phyloP scores from a whole-genome alignment of 2,888 invertebrate species.

The Drosophila multiciliata region DNA sequence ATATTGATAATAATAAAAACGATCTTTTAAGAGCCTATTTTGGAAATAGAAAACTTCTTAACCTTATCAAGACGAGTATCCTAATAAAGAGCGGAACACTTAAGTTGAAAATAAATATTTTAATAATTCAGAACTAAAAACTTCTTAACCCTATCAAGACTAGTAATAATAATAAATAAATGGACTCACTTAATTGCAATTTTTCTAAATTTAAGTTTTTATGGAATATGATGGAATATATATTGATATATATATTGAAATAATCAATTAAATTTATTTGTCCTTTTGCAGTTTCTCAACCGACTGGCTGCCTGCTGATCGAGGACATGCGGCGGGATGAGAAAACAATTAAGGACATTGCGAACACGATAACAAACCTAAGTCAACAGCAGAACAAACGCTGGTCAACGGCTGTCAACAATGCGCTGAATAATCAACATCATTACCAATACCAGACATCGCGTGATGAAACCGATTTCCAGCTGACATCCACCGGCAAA shows the following conservation, averaged over 20 bases:
- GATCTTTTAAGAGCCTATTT: neutral
- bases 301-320: slow-evolving; percentile 81
- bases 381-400: slow-evolving; percentile 85
- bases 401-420: slow-evolving; percentile 86
- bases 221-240: too few species aligned
- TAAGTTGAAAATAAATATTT: neutral
- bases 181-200: neutral
- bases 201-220: neutral
- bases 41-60: neutral
- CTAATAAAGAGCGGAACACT: neutral
- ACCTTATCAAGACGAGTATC: neutral
- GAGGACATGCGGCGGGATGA: slow-evolving; percentile 87
- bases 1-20: neutral
- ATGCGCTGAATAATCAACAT: slow-evolving; percentile 81
- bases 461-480: slow-evolving; percentile 84
- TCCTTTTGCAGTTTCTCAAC: slow-evolving; percentile 75
- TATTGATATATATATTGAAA: neutral
- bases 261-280: neutral
- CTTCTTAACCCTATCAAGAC: neutral
- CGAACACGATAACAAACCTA: slow-evolving; percentile 92
- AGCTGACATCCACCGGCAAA: slow-evolving; percentile 49
- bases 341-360: slow-evolving; percentile 92
- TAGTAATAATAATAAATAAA: neutral
- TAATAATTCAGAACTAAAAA: neutral
- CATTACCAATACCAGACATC: slow-evolving; percentile 75